Evolutionary conservation across 2,797 vertebrate genomes (phyloP).

Genomic region (Cyclura pinguis): DNA sequence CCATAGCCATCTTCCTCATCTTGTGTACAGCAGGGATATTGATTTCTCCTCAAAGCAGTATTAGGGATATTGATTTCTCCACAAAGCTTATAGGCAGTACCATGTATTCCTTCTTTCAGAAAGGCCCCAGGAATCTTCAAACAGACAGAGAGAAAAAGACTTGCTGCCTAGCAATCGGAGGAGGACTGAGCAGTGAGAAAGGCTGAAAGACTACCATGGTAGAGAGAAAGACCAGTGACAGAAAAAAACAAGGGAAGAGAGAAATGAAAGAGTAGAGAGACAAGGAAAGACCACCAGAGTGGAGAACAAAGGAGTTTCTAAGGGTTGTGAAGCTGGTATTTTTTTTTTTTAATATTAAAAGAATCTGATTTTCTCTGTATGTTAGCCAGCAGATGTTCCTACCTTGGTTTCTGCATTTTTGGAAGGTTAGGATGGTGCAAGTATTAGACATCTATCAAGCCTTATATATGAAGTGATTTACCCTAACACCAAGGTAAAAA

Average conservation of each 20-base stretch:
- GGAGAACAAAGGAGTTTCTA: background rate
- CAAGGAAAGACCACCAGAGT: background rate
- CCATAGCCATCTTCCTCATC: background rate
- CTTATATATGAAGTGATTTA: background rate
- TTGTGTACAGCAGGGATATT: background rate
- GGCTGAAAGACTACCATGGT: background rate
- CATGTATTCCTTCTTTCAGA: background rate
- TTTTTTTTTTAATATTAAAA: background rate
- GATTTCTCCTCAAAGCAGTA: background rate
- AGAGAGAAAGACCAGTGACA: background rate
- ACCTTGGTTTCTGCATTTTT: background rate
- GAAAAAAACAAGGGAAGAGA: background rate
- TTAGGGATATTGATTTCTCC: background rate
- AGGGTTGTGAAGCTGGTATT: background rate
- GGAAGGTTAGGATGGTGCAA: background rate
- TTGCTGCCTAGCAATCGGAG: background rate
- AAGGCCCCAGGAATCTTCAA: background rate
- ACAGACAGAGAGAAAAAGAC: too few relatives aligned
- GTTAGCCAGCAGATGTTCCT: background rate
- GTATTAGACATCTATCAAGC: background rate
- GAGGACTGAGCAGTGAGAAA: background rate
- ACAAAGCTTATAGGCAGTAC: background rate
- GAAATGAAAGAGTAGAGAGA: background rate
- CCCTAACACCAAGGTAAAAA: background rate
- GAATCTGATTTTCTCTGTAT: background rate